Base-by-base conservation (phyloP, 2,888 invertebrate species). In the Dione vanillae region DNA sequence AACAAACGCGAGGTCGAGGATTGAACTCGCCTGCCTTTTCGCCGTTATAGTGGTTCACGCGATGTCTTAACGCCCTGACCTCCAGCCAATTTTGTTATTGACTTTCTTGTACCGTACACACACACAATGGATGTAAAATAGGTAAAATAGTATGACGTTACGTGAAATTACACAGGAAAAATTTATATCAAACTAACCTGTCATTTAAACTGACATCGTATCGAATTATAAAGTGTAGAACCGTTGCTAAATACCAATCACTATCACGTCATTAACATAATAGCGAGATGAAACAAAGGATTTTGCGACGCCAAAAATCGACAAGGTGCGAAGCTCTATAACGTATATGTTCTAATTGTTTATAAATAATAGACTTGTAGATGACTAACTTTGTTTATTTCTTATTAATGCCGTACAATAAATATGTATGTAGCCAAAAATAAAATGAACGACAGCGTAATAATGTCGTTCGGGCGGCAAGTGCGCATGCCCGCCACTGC, bases 401-500 rank as follows among this genome's bases (percentile, higher is more conserved):
- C 40, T 67, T 67, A 72, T 67, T 67, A 74, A 69, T 45, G 65
- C 20, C 14, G 52, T 54, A 70, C 65, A 70, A 72, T 72, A 70
- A 72, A 72, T 73, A 75, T 71, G 65, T 70, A 75, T 67, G 74
- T 72, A 64, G 66, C 73, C 71, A 64, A 74, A 75, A 75, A 74
- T 73, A 76, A 65, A 74, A 73, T 69, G 74, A 73, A 75, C 74
- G 75, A 75, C 56, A 75, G 71, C 61, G 68, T 58, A 62, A 62
- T 56, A 69, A 69, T 54, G 70, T 73, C 73, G 74, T 68, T 67
- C 70, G 65, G 79, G 72, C 76, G 78, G 78, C 51, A 74, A 88
- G 80, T 88, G 91, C 93, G 93, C 93, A 93, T 91, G 93, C 93
- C 80, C 90, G 92, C 81, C 92, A 92, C 90, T 93, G 93, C 93